Evolutionary conservation across 2,888 invertebrate genomes (phyloP).

Genomic region (Lobophora halterata): DNA sequence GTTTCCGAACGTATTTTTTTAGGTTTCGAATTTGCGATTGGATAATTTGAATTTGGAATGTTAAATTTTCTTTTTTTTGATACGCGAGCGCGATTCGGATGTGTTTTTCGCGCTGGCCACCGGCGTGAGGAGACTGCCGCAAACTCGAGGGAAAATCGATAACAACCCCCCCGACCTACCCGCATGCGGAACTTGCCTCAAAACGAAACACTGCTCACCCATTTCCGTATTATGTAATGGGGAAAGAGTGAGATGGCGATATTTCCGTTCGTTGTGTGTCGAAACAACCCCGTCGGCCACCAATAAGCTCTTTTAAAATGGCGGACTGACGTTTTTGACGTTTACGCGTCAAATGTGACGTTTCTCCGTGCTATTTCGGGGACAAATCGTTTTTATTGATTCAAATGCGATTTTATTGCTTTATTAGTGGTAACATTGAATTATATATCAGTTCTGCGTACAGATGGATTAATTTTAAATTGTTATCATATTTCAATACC

Average conservation of each 20-base stretch:
- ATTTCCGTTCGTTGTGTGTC: constrained; percentile 43
- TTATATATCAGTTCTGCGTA: constrained; percentile 38
- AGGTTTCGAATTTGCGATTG: constrained; percentile 33
- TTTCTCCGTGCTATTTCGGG: constrained; percentile 56
- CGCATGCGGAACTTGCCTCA: constrained; percentile 73
- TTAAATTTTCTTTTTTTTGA: constrained; percentile 47
- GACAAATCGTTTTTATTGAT: constrained; percentile 58
- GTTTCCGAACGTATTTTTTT: constrained; percentile 33
- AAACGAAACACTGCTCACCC: constrained; percentile 70
- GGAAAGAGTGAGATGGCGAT: constrained; percentile 54
- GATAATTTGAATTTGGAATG: constrained; percentile 46
- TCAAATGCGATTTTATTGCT: constrained; percentile 45
- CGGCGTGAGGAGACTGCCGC: constrained; percentile 76
- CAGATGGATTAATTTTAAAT: constrained; percentile 16
- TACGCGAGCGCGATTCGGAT: constrained; percentile 65
- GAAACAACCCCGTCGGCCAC: constrained; percentile 58
- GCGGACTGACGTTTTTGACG: constrained; percentile 71
- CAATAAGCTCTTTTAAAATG: constrained; percentile 64
- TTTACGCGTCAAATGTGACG: constrained; percentile 76
- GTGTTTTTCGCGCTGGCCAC: constrained; percentile 75
- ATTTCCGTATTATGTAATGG: constrained; percentile 75
- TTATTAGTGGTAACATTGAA: constrained; percentile 48
- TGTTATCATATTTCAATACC: background rate
- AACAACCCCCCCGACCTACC: constrained; percentile 63
- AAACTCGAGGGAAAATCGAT: constrained; percentile 76